Percentiles rank a stretch among this genome's conserved stretches.
Conservation (phyloP, 2,113 vertebrate genomes). For the Siphamia tubifer region DNA sequence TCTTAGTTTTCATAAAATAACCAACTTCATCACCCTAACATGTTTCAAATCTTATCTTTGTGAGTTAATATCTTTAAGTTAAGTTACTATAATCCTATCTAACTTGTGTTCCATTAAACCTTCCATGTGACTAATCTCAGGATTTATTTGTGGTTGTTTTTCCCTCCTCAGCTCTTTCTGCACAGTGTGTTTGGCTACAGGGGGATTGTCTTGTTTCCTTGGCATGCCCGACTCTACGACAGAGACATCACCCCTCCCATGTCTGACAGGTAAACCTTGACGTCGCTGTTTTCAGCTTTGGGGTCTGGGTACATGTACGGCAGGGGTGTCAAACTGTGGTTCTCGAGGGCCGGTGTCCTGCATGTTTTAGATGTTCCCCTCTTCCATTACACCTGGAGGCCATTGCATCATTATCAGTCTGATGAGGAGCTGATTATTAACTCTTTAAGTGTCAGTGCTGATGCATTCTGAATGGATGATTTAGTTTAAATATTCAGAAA, state of each 20-base stretch:
- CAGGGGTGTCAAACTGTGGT: too few species aligned
- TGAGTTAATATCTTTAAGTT: too few species aligned
- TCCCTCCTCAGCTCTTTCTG: conserved; percentile 88
- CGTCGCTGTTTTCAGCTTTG: not conserved
- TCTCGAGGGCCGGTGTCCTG: too few species aligned
- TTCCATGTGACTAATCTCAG: conserved; percentile 12
- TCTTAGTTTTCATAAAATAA: too few species aligned
- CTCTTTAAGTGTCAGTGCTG: too few species aligned
- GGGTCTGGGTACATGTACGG: too few species aligned
- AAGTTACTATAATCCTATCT: conserved; percentile 30
- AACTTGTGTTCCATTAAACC: not conserved
- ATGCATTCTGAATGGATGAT: too few species aligned
- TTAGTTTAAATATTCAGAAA: too few species aligned
- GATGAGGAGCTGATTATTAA: too few species aligned
- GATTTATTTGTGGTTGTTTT: conserved; percentile 13
- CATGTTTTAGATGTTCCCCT: too few species aligned
- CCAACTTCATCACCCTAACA: not conserved
- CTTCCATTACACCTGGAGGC: too few species aligned
- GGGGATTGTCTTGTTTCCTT: conserved; percentile 95
- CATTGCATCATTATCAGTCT: too few species aligned
- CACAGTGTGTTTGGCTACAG: conserved; percentile 97
- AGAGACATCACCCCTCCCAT: conserved; percentile 89
- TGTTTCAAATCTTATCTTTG: not conserved
- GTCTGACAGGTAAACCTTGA: conserved; percentile 84
- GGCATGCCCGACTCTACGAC: conserved; percentile 97